Base-by-base conservation (phyloP, 2,888 invertebrate species). In the Scaptomyza flava region DNA sequence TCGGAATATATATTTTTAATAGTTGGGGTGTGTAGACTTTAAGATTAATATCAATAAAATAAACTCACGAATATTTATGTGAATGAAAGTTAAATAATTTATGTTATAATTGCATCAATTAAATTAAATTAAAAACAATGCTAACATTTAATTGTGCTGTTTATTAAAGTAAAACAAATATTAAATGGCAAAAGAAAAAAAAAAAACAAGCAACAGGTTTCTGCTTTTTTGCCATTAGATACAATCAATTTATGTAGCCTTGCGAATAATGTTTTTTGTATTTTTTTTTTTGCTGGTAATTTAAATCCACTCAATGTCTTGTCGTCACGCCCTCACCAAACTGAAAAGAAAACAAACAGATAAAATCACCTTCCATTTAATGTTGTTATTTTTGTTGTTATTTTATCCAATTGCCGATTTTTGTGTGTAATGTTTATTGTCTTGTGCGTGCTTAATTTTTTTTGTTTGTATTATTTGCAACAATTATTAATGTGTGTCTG, bases 311-410 rank as follows among this genome's bases (percentile, higher is more conserved):
- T 68, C 72, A 82, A 82, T 86, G 84, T 60, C 84, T 84, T 88
- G 72, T 88, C 84, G 83, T 67, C 83, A 84, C 83, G 87, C 83
- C 83, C 89, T 86, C 77, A 51, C 53, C 66, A 4, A 43, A 36
- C 7, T 14, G 14, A 34, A 51, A 51, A 23, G 27, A 23, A 8
- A 20, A 48, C 11, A 61, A 20, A 46, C 31, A 46, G 36, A 53
- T 52, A 71, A 68, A 71, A 79, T 59, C 74, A 74, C 72, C 74
- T 72, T 87, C 46, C 67, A 62, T 68, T 51, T 38, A 12, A 9
- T 63, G 59, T 20, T 33, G 42, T 27, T 34, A 31, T 60, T 69
- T 2, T 52, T 50, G 34, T 54, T 67, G 33, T 65, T 66, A 17
- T 17, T 17, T 17, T 17, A 17, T 17, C 17, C 17, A 17, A 17